These are phyloP conservation scores for Microcebus murinus DNA, from an alignment of 2,113 vertebrate species.

Conservation along the genomic window DNA sequence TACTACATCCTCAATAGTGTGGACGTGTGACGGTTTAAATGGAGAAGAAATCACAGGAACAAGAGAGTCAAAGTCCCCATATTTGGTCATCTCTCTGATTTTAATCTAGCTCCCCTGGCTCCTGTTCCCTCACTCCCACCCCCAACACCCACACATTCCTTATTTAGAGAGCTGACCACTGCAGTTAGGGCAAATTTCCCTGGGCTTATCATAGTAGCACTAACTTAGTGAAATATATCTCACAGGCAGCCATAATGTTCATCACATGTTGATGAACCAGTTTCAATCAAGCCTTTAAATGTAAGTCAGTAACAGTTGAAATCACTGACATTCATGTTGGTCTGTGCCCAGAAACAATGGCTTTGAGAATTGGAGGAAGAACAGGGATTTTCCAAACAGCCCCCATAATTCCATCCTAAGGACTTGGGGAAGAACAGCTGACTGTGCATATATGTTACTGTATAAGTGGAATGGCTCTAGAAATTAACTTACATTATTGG, in stretches of 20 bases:
- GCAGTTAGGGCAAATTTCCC: neutral
- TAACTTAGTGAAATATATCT: neutral
- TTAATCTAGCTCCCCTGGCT: neutral
- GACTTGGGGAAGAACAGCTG: neutral
- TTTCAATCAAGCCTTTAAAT: neutral
- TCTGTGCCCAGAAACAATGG: neutral
- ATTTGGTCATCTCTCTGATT: neutral
- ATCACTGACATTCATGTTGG: neutral
- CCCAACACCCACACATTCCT: neutral
- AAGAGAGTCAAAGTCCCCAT: neutral
- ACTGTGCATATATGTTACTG: neutral
- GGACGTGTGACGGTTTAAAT: neutral
- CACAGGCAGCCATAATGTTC: neutral
- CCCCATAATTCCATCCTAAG: neutral
- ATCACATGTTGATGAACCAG: neutral
- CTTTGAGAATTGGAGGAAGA: neutral
- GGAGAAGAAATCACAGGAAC: neutral
- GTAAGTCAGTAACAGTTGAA: neutral
- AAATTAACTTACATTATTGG: conserved; percentile 4
- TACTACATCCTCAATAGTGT: neutral
- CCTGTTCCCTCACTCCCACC: no score
- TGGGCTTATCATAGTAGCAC: neutral
- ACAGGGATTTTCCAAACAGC: neutral
- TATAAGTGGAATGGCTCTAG: neutral
- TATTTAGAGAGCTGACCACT: neutral